Evolutionary conservation across 2,113 vertebrate species (phyloP), one percentile per base, ranked within the genome.

Genomic region (Ophthalmolycus amberensis): DNA sequence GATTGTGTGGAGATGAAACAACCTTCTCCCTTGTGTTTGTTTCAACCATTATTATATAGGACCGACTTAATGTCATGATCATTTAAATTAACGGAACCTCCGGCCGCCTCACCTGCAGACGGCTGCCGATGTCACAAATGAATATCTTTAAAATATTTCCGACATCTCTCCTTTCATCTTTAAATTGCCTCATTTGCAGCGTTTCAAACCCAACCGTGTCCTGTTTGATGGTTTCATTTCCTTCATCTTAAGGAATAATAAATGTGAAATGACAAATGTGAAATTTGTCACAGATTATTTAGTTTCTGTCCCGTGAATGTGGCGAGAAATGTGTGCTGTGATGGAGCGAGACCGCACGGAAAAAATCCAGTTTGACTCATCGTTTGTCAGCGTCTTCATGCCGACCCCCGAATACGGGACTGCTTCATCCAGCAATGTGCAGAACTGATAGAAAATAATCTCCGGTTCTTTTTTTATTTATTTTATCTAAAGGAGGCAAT

Each of bases 201-300:
- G 12, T 66, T 0, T 50, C 67, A 3, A n/a, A 42, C 77, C 67
- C 48, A 0, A 34, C 42, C 0, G 34, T 34, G 80, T 48, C 74
- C 37, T 14, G 27, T 74, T 64, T 71, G 56, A 81, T 10, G 4
- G n/a, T 81, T 81, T 66, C 32, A 65, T 83, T 85, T 81, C 85
- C 72, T 62, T 91, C 75, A 83, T 85, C 78, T 85, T 18, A 18
- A 54, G 71, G 69, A 77, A 83, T 84, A 60, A 71, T 37, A 77
- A 83, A 90, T 82, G 59, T 22, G 77, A 85, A 81, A 64, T 73
- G 82, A 83, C 76, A 89, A 83, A 89, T 89, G 81, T 91, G 81
- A 90, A 90, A 92, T 88, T 69, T 80, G 70, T 50, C 67, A 0
- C 66, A 76, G 75, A 78, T 90, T 68, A 82, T 71, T 58, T 64